Base-by-base conservation (phyloP, 2,797 vertebrate species). In the Poeciliopsis gracilis region DNA sequence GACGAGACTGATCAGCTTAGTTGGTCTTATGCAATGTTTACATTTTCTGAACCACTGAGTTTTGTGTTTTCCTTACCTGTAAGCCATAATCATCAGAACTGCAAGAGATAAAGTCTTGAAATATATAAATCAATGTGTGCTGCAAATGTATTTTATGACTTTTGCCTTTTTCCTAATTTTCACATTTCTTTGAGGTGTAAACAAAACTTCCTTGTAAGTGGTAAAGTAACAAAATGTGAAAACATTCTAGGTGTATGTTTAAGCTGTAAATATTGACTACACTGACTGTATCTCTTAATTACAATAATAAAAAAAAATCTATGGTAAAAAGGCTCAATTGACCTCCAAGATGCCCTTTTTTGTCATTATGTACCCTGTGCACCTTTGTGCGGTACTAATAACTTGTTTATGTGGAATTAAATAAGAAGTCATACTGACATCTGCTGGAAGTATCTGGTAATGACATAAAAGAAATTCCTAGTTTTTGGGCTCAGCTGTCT, bases 371-470 rank as follows among this genome's bases (percentile, higher is more conserved):
- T 66, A 41, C 63, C 76, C 33, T 13, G 8, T 81, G 75, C 89
- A 88, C 85, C 88, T 92, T 84, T 83, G 86, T 76, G 49, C 11
- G 11, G 57, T 2, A 41, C 63, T 59, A 36, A 25, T 0, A 13
- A 66, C 16, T 11, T 0, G 18, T 61, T n/a, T 47, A 38, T 73
- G 53, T 33, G 23, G 12, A 18, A 1, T n/a, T 9, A 69, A 18
- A 51, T 57, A 43, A 67, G 41, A 73, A 70, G 46, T 76, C 66
- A 51, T 49, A 72, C 0, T 80, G 93, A 85, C 94, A 76, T 78
- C 93, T 92, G 85, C 77, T 93, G 94, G 93, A 79, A 2, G 3
- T 15, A 0, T 0, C 1, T 8, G 73, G 77, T 80, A 86, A 67
- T 88, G 72, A 83, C 36, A 41, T 76, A 0, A 38, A 63, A 8